phyloP scores from a whole-genome alignment of 53 echinoderm and acorn worm species.

The Antedon mediterranea region DNA sequence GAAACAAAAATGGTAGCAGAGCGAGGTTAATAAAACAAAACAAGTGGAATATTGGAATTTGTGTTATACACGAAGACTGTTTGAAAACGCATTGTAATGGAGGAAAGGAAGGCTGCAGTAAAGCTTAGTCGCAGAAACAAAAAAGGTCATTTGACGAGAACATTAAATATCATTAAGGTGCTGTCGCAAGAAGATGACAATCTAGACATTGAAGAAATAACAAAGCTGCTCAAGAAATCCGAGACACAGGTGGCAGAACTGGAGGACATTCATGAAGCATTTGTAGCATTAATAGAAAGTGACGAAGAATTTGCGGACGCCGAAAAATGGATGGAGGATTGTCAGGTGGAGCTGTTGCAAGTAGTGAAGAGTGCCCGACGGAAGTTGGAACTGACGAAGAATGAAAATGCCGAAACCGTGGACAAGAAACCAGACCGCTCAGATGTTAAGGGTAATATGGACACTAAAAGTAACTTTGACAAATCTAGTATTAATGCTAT shows the following conservation, averaged over 20 bases:
- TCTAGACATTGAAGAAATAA: background rate
- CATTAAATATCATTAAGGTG: too few relatives aligned
- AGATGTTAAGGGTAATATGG: background rate
- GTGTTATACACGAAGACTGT: too few relatives aligned
- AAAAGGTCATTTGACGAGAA: too few relatives aligned
- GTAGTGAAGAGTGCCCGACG: background rate
- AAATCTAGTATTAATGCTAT: background rate
- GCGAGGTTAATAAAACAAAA: too few relatives aligned
- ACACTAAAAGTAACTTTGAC: background rate
- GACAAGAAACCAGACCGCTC: background rate
- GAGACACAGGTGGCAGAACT: background rate
- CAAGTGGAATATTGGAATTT: too few relatives aligned
- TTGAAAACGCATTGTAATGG: too few relatives aligned
- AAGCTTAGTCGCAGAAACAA: background rate
- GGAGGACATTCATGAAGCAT: slow-evolving; percentile 5
- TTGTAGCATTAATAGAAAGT: background rate
- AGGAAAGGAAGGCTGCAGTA: background rate
- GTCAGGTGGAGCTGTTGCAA: background rate
- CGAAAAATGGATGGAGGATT: slow-evolving; percentile 13
- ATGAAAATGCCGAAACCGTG: background rate
- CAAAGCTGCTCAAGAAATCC: background rate
- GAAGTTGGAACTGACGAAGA: background rate
- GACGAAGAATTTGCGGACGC: slow-evolving; percentile 3
- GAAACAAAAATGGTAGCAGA: too few relatives aligned
- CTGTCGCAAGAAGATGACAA: slow-evolving; percentile 5